Evolutionary conservation across 2,113 vertebrate species (phyloP).

Genomic region (Bombycilla garrulus): DNA sequence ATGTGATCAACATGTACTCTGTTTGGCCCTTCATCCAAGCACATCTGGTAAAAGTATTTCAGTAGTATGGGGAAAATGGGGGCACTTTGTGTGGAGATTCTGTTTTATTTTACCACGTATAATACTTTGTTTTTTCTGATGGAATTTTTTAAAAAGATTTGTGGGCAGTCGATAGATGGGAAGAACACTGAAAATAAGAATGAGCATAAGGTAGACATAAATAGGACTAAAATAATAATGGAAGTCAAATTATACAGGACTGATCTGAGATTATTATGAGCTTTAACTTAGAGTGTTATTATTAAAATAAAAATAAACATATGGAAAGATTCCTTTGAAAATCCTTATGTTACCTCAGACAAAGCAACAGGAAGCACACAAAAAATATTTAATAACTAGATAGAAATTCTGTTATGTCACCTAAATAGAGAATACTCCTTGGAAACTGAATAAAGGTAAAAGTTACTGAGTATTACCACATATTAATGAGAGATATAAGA

Average conservation of each 20-base stretch:
- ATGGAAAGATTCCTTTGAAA: background rate
- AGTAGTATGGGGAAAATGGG: background rate
- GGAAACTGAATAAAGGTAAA: background rate
- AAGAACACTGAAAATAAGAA: background rate
- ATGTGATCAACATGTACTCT: slow-evolving; percentile 19
- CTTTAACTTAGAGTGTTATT: background rate
- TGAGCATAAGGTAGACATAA: background rate
- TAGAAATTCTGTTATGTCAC: background rate
- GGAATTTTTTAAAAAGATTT: background rate
- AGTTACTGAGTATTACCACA: background rate
- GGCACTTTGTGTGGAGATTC: background rate
- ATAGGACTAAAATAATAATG: background rate
- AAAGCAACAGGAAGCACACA: background rate
- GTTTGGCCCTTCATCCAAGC: background rate
- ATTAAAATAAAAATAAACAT: background rate
- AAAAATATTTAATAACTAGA: background rate
- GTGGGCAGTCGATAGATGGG: background rate
- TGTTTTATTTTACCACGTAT: background rate
- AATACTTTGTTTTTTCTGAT: background rate
- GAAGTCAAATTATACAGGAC: background rate
- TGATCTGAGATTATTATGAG: background rate
- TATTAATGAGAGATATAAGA: background rate
- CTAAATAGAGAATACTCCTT: background rate
- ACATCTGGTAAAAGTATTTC: slow-evolving; percentile 41
- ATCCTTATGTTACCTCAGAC: background rate